Percentiles rank a stretch among this genome's conserved stretches.
These are phyloP conservation scores for Chorisops tibialis DNA, from an alignment of 2,888 invertebrate species.

Conservation along the genomic window DNA sequence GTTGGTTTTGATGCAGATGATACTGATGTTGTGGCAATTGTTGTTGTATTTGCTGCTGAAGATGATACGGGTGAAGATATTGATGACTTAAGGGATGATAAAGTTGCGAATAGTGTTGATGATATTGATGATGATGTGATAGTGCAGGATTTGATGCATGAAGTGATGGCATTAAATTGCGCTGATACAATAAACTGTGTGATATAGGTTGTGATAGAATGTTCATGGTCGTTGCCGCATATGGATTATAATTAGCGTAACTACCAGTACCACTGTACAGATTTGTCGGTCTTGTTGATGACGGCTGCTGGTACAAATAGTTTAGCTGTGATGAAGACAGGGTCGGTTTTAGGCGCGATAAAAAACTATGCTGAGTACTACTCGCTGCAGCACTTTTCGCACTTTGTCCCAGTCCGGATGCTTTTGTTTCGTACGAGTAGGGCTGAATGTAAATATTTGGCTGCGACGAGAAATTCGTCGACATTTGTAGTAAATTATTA, in stretches of 20 bases:
- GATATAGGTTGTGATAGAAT: slow-evolving; percentile 5
- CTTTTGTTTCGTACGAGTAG: slow-evolving; percentile 36
- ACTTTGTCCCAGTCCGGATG: slow-evolving; percentile 30
- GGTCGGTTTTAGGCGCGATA: slow-evolving; percentile 44
- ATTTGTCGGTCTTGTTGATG: background rate
- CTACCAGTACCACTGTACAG: background rate
- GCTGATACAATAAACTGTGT: slow-evolving; percentile 26
- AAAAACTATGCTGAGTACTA: slow-evolving; percentile 22
- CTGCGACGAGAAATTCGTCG: slow-evolving; percentile 51
- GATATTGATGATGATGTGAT: slow-evolving; percentile 44
- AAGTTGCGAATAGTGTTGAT: slow-evolving; percentile 39
- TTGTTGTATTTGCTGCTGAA: slow-evolving; percentile 41
- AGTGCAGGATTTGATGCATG: slow-evolving; percentile 39
- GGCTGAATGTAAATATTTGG: slow-evolving; percentile 52
- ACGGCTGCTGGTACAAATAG: slow-evolving; percentile 26
- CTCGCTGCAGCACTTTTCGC: slow-evolving; percentile 35
- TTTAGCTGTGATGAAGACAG: slow-evolving; percentile 49
- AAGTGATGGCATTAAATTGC: slow-evolving; percentile 32
- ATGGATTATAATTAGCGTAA: slow-evolving; percentile 7
- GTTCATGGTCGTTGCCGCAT: slow-evolving; percentile 4
- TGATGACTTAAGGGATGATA: slow-evolving; percentile 40
- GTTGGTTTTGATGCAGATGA: slow-evolving; percentile 39
- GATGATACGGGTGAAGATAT: slow-evolving; percentile 37
- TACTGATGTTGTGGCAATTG: slow-evolving; percentile 42
- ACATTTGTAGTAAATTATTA: slow-evolving; percentile 50